These are phyloP conservation scores for Sus scrofa DNA, from an alignment of 2,113 vertebrate genomes.

Conservation along the genomic window T2T-Sscrofa CM000813.6:136905001-136905500, in stretches of 20 bases:
- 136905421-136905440: slow-evolving; percentile 57
- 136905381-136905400: slow-evolving; percentile 59
- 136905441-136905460: slow-evolving; percentile 77
- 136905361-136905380: not conserved
- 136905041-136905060: not conserved
- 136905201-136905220: not conserved
- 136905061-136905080: not conserved
- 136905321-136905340: slow-evolving; percentile 49
- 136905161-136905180: not conserved
- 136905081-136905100: not conserved
- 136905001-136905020: not conserved
- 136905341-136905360: not conserved
- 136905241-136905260: no score
- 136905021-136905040: not conserved
- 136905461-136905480: slow-evolving; percentile 53
- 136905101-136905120: not conserved
- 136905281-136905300: slow-evolving; percentile 44
- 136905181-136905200: not conserved
- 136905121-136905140: slow-evolving; percentile 1
- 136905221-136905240: no score
- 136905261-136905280: not conserved
- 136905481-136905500: slow-evolving; percentile 66
- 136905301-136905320: not conserved
- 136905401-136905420: slow-evolving; percentile 38
- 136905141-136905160: not conserved